Conservation (phyloP, 2,113 vertebrate species). For the Oriolus oriolus region DNA sequence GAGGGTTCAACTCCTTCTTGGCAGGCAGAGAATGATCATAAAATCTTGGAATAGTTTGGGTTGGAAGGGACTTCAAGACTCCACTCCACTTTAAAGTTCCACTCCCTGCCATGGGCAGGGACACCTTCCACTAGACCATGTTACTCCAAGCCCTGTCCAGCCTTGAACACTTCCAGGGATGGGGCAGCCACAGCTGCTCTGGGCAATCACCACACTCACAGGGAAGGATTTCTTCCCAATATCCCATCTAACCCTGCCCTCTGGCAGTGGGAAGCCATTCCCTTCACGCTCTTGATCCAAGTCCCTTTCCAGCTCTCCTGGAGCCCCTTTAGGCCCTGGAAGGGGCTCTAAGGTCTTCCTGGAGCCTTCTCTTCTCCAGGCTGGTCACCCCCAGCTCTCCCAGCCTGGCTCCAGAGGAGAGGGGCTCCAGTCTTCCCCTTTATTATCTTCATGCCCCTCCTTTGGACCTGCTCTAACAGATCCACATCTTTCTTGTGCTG, state of each 20-base stretch:
- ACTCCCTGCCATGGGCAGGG: background rate
- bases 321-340: background rate
- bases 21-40: background rate
- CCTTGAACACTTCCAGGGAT: background rate
- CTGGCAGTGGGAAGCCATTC: background rate
- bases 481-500: background rate
- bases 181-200: background rate
- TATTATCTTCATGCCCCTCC: background rate
- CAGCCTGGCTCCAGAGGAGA: background rate
- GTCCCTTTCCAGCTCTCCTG: background rate
- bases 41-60: background rate
- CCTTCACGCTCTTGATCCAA: background rate
- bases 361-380: background rate
- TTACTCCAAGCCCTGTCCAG: background rate
- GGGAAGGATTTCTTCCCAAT: background rate
- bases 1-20: background rate
- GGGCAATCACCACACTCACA: background rate
- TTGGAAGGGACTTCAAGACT: background rate
- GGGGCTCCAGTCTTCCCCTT: background rate
- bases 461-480: background rate
- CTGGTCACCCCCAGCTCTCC: background rate
- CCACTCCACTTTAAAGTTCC: background rate
- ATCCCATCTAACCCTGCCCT: background rate
- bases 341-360: background rate
- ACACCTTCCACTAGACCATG: background rate